These are phyloP conservation scores for Andrena chrysosceles DNA, from an alignment of 2,888 invertebrate species.

Conservation along the genomic window DNA sequence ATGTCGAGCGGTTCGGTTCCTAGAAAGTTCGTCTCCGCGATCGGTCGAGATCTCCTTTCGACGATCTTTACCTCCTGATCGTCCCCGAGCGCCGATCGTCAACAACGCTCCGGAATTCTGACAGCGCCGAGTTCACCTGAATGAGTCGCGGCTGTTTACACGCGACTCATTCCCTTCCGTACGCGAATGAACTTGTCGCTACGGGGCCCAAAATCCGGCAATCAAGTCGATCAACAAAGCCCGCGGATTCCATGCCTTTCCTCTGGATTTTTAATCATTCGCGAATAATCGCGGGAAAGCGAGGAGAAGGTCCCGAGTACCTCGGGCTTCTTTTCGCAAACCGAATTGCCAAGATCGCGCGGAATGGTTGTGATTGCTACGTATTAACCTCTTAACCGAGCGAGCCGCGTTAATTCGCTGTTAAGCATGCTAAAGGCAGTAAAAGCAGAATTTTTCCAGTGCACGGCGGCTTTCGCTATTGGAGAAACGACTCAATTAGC, in stretches of 20 bases:
- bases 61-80: neutral
- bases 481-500: neutral
- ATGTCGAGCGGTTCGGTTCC: constrained; percentile 58
- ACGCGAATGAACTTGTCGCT: neutral
- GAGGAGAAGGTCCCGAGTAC: too few species aligned
- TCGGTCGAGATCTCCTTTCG: constrained; percentile 25
- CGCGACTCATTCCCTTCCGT: neutral
- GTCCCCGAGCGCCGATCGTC: neutral
- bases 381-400: neutral
- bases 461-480: neutral
- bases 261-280: neutral
- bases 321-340: too few species aligned
- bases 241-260: neutral
- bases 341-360: neutral
- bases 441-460: neutral
- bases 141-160: constrained; percentile 13
- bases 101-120: constrained; percentile 14
- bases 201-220: neutral
- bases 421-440: too few species aligned
- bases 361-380: neutral
- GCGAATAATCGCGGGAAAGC: neutral
- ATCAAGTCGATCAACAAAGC: neutral
- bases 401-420: neutral
- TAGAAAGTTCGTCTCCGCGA: constrained; percentile 44
- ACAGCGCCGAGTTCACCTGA: neutral